A percentile compares a stretch with the other conserved stretches of the same genome.
phyloP scores from a whole-genome alignment of 2,113 vertebrate genomes.

The Leuciscus idus region DNA sequence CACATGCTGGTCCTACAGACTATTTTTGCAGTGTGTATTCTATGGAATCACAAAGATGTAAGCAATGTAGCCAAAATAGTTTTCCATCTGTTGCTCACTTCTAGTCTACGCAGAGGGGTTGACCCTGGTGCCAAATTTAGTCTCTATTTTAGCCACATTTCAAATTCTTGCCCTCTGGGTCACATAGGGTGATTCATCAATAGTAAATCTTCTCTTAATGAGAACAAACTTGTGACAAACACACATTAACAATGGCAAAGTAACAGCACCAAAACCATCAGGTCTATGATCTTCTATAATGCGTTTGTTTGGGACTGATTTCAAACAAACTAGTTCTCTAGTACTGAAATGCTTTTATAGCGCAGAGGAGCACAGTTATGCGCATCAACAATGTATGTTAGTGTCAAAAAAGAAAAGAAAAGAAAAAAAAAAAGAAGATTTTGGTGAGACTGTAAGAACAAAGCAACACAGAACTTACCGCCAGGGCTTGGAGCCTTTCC shows the following conservation, averaged over 20 bases:
- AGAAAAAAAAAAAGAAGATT: neutral
- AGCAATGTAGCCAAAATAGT: slow-evolving; percentile 73
- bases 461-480: slow-evolving; percentile 87
- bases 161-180: slow-evolving; percentile 60
- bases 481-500: slow-evolving; percentile 96
- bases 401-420: neutral
- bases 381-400: neutral
- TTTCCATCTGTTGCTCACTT: slow-evolving; percentile 73
- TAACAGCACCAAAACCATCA: neutral
- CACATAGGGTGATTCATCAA: neutral
- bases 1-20: neutral
- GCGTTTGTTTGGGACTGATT: neutral
- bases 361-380: neutral
- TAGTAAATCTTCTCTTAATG: neutral
- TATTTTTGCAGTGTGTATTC: slow-evolving; percentile 42
- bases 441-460: slow-evolving; percentile 56
- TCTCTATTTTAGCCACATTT: slow-evolving; percentile 54
- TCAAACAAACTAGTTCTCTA: neutral
- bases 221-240: neutral
- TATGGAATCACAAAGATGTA: slow-evolving; percentile 66
- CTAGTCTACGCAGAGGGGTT: slow-evolving; percentile 46
- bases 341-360: neutral
- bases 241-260: neutral
- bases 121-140: slow-evolving; percentile 72
- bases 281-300: neutral